phyloP scores from a whole-genome alignment of 2,888 invertebrate species.

The Morinoia aosen region DNA sequence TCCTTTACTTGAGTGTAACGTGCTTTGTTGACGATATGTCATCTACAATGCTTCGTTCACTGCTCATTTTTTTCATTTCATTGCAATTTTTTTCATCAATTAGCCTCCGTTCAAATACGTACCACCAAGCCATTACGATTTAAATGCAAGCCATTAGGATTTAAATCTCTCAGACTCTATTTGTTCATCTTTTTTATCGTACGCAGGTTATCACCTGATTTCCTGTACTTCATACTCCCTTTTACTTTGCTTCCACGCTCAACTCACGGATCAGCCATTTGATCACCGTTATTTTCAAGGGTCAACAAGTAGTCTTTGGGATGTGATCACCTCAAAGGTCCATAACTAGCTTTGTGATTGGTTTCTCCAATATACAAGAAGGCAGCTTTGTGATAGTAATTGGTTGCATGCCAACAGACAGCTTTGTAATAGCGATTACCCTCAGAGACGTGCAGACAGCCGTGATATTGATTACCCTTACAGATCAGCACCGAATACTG shows the following conservation, averaged over 20 bases:
- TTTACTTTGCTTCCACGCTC: background rate
- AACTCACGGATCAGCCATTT: background rate
- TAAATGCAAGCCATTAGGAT: too few species aligned
- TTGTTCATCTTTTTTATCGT: background rate
- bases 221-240: too few species aligned
- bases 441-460: background rate
- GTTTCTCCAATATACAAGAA: too few species aligned
- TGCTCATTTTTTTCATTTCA: background rate
- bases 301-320: too few species aligned
- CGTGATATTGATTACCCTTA: background rate
- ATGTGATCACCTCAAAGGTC: too few species aligned
- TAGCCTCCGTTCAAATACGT: background rate
- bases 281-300: too few species aligned
- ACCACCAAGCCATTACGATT: too few species aligned
- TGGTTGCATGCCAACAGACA: background rate
- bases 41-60: background rate
- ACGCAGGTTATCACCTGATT: too few species aligned
- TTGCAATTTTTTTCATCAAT: background rate
- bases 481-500: background rate
- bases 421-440: background rate
- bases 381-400: too few species aligned
- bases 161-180: background rate
- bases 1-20: background rate
- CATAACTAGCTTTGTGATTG: too few species aligned
- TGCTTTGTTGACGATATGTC: background rate